A percentile compares a stretch with the other conserved stretches of the same genome.
phyloP scores from a whole-genome alignment of 1,140 invertebrate genomes.

The Melipona quadrifasciata region DNA sequence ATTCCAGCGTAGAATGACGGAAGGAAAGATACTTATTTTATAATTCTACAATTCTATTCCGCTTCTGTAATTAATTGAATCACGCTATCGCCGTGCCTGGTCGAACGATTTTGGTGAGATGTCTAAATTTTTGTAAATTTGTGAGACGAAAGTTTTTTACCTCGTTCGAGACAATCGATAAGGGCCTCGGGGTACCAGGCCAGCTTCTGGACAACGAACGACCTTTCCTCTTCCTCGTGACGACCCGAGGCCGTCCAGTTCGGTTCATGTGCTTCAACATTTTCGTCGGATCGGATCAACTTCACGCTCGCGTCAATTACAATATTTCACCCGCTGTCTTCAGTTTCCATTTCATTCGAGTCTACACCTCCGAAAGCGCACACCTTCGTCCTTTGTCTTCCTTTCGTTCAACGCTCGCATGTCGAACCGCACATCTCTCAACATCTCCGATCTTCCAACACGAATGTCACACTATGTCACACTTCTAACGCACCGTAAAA shows the following conservation, averaged over 20 bases:
- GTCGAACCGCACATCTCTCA: not conserved
- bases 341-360: slow-evolving; percentile 1
- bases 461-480: not conserved
- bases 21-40: too few species aligned
- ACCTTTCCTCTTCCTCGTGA: slow-evolving; percentile 73
- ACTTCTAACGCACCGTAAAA: not conserved
- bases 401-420: not conserved
- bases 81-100: too few species aligned
- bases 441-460: not conserved
- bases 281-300: slow-evolving; percentile 7
- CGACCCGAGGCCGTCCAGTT: slow-evolving; percentile 68
- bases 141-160: slow-evolving; percentile 62
- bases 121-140: too few species aligned
- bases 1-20: too few species aligned
- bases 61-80: too few species aligned
- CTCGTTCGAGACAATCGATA: slow-evolving; percentile 77
- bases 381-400: not conserved
- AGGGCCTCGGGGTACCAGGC: slow-evolving; percentile 76
- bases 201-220: slow-evolving; percentile 78
- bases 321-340: not conserved
- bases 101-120: too few species aligned
- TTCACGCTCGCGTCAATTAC: not conserved
- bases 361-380: not conserved
- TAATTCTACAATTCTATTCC: too few species aligned
- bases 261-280: slow-evolving; percentile 77